Evolutionary conservation across 2,113 vertebrate genomes (phyloP).

Genomic region (Spizaetus ornatus): DNA sequence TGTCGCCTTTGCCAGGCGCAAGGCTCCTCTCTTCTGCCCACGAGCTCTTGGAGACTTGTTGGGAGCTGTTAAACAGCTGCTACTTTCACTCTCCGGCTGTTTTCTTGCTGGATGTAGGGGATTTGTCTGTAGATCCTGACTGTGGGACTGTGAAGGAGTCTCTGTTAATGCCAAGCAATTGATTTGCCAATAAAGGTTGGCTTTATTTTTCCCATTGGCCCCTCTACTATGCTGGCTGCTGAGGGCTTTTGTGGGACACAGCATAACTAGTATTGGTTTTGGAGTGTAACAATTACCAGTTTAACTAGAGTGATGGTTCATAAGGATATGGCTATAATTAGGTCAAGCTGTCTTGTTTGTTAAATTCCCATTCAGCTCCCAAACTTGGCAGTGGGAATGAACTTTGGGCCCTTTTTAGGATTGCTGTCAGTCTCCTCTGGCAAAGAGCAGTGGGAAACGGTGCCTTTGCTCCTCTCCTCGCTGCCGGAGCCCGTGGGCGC

Average conservation of each 20-base stretch:
- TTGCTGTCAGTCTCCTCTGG: neutral
- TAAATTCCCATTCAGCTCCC: neutral
- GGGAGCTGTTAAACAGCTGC: slow-evolving; percentile 37
- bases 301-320: neutral
- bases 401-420: neutral
- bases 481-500: neutral
- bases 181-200: neutral
- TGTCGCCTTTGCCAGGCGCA: neutral
- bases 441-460: neutral
- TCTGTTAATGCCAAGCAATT: neutral
- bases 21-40: neutral
- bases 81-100: slow-evolving; percentile 4
- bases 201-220: neutral
- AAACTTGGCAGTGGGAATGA: neutral
- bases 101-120: neutral
- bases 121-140: neutral
- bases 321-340: neutral
- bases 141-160: neutral
- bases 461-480: neutral
- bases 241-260: neutral
- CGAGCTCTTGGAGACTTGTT: neutral
- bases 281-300: neutral
- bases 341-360: slow-evolving; percentile 26
- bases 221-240: neutral
- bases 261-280: neutral